phyloP scores from a whole-genome alignment of 2,888 invertebrate genomes.

The Ptychoptera albimana region DNA sequence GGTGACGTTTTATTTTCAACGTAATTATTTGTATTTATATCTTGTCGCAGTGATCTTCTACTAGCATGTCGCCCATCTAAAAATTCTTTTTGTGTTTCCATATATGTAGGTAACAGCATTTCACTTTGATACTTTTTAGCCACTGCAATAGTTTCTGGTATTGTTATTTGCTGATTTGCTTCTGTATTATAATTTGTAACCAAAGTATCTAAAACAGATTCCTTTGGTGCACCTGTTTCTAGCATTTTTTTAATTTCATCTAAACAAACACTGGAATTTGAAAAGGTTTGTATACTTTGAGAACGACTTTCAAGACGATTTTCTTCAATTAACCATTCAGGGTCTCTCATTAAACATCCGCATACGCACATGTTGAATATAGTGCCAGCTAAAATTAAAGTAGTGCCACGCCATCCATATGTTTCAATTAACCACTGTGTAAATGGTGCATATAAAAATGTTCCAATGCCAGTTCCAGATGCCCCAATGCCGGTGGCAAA shows the following conservation, averaged over 20 bases:
- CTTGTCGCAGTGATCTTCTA: constrained; percentile 24
- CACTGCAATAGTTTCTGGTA: constrained; percentile 18
- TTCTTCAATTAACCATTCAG: constrained; percentile 50
- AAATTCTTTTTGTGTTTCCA: background rate
- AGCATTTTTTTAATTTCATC: constrained; percentile 45
- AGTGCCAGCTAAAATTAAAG: constrained; percentile 64
- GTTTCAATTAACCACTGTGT: constrained; percentile 61
- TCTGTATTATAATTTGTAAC: constrained; percentile 31
- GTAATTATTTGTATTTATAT: constrained; percentile 19
- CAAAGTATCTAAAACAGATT: constrained; percentile 27
- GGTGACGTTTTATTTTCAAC: constrained; percentile 25
- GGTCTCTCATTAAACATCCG: constrained; percentile 74
- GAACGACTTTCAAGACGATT: constrained; percentile 30
- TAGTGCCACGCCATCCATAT: constrained; percentile 76
- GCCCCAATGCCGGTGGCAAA: constrained; percentile 77
- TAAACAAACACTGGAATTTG: constrained; percentile 29
- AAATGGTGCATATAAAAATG: constrained; percentile 74
- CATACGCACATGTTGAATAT: constrained; percentile 74
- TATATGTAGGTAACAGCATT: constrained; percentile 25
- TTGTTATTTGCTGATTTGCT: constrained; percentile 29
- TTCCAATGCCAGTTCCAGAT: constrained; percentile 79
- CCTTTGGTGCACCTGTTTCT: constrained; percentile 43
- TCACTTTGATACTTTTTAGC: constrained; percentile 28
- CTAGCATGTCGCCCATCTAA: constrained; percentile 16
- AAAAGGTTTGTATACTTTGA: constrained; percentile 30